Conservation (phyloP, 1,140 invertebrate species). For the Drusus annulatus region DNA sequence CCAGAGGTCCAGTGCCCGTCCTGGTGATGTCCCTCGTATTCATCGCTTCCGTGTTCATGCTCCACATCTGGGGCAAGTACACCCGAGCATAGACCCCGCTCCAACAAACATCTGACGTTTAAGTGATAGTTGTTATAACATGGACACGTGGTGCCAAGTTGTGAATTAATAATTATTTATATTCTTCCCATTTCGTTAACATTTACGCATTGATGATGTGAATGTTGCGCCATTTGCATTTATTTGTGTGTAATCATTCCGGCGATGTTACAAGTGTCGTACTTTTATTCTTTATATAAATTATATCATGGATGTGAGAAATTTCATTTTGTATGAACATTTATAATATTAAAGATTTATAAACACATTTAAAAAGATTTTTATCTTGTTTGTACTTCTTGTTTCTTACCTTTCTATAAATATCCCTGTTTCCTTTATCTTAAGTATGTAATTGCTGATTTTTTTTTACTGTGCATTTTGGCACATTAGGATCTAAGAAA, state of each 20-base stretch:
- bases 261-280: conserved; percentile 41
- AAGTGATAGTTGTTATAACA: conserved; percentile 41
- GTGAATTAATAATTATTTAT: conserved; percentile 38
- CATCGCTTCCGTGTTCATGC: conserved; percentile 99
- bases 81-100: conserved; percentile 84
- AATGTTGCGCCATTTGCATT: conserved; percentile 44
- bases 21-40: conserved; percentile 99
- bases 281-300: conserved; percentile 35
- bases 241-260: conserved; percentile 52
- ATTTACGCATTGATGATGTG: conserved; percentile 42
- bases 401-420: too few species aligned
- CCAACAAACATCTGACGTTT: not conserved
- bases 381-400: too few species aligned
- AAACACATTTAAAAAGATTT: not conserved
- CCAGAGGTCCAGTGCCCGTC: conserved; percentile 97
- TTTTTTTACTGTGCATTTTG: too few species aligned
- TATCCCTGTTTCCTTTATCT: not conserved
- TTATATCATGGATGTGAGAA: conserved; percentile 16
- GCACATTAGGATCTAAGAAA: too few species aligned
- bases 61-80: conserved; percentile 99
- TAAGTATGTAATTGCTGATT: not conserved
- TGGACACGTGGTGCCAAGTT: conserved; percentile 44
- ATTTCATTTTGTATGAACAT: conserved; percentile 41
- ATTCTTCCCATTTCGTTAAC: conserved; percentile 21
- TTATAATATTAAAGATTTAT: conserved; percentile 43